Evolutionary conservation across 2,113 vertebrate species (phyloP).

Genomic region (Callipepla squamata): DNA sequence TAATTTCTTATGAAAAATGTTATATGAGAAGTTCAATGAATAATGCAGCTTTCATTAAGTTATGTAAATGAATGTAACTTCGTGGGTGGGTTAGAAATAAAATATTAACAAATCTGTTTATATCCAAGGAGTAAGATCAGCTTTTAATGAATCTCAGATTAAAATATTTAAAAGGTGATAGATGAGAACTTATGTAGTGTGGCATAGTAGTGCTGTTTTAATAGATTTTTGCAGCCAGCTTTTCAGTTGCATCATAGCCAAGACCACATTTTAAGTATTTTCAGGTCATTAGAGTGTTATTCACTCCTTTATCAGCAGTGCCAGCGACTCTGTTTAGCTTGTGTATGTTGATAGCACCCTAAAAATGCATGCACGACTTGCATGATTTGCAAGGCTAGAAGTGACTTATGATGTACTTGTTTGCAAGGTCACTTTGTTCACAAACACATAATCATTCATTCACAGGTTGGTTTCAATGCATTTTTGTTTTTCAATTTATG

Average conservation of each 20-base stretch:
- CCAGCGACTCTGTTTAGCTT: neutral
- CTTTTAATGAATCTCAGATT: conserved; percentile 52
- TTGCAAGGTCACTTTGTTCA: conserved; percentile 25
- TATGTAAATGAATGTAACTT: conserved; percentile 64
- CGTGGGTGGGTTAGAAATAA: conserved; percentile 60
- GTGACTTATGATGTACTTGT: neutral
- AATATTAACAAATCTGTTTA: conserved; percentile 65
- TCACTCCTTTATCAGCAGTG: neutral
- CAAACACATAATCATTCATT: neutral
- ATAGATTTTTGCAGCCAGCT: neutral
- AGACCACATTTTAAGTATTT: neutral
- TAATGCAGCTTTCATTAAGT: conserved; percentile 68
- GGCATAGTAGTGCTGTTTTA: neutral
- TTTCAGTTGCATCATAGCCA: neutral
- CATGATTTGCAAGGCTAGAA: neutral
- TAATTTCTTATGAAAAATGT: conserved; percentile 60
- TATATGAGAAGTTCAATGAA: conserved; percentile 66
- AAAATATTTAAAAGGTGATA: conserved; percentile 56
- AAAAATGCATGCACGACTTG: neutral
- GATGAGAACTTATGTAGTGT: neutral
- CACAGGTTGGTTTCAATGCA: neutral
- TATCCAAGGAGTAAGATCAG: conserved; percentile 10
- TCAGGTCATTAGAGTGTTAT: neutral
- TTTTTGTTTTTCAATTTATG: neutral
- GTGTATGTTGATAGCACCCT: neutral